Percentiles rank a stretch among this genome's conserved stretches.
phyloP scores from a whole-genome alignment of 2,888 invertebrate species.

The Oscheius myriophilus region DNA sequence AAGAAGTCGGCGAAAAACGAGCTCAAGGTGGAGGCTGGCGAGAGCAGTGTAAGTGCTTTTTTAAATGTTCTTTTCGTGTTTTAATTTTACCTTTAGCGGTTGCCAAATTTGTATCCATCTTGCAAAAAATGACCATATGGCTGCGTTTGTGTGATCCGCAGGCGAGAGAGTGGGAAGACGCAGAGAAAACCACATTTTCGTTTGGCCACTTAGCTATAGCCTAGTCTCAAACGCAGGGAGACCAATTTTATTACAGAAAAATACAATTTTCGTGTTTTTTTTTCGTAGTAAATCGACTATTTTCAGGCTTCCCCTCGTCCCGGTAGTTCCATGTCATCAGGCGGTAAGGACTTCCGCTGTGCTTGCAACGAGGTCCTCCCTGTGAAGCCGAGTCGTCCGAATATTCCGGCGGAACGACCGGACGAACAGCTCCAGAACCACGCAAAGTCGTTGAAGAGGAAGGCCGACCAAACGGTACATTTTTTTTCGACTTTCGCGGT shows the following conservation, averaged over 20 bases:
- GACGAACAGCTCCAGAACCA: too few species aligned
- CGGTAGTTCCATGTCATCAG: neutral
- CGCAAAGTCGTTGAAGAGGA: conserved; percentile 23
- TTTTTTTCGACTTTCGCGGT: neutral
- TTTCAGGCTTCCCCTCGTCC: conserved; percentile 20
- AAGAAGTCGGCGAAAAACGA: too few species aligned
- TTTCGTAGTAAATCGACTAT: neutral
- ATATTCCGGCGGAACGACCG: too few species aligned
- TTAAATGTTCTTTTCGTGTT: neutral
- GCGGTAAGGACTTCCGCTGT: conserved; percentile 25
- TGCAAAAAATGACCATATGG: too few species aligned
- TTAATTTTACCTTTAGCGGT: conserved; percentile 1
- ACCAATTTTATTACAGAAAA: too few species aligned
- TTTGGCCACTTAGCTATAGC: too few species aligned
- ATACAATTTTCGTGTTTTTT: too few species aligned
- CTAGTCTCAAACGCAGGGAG: too few species aligned
- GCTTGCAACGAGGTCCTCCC: conserved; percentile 31
- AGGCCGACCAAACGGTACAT: conserved; percentile 22
- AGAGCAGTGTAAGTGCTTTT: neutral
- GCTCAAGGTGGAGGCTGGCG: too few species aligned
- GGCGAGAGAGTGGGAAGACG: too few species aligned
- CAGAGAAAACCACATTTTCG: too few species aligned
- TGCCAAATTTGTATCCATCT: neutral
- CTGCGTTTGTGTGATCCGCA: too few species aligned
- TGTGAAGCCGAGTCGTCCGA: conserved; percentile 8